A percentile compares a stretch with the other conserved stretches of the same genome.
These are phyloP conservation scores for Drosophila diplacantha DNA, from an alignment of 2,888 invertebrate genomes.

Conservation along the genomic window DNA sequence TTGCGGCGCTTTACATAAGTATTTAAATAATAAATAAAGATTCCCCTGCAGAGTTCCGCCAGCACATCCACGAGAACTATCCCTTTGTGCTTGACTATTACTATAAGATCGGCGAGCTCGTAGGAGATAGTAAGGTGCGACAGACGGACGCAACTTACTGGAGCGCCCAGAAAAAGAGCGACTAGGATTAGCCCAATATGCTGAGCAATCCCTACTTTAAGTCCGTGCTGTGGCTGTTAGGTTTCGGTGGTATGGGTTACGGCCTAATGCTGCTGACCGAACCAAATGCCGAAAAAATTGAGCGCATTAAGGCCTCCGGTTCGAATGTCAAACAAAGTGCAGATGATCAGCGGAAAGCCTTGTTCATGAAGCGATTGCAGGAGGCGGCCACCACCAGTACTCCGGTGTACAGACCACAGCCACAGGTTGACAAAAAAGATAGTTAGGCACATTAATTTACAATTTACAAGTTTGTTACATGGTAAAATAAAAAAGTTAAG, in stretches of 20 bases:
- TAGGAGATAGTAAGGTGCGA: constrained; percentile 79
- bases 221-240: constrained; percentile 81
- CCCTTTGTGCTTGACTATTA: constrained; percentile 83
- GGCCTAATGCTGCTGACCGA: constrained; percentile 80
- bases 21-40: constrained; percentile 1
- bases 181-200: constrained; percentile 69
- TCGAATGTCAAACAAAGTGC: constrained; percentile 44
- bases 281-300: constrained; percentile 78
- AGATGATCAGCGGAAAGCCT: constrained; percentile 68
- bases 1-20: constrained; percentile 49
- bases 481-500: constrained; percentile 30
- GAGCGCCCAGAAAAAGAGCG: constrained; percentile 72
- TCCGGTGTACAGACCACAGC: constrained; percentile 56
- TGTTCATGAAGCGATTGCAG: constrained; percentile 72
- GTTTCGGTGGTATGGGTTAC: constrained; percentile 82
- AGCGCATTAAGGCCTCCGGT: constrained; percentile 64
- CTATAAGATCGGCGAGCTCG: constrained; percentile 83
- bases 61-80: constrained; percentile 83
- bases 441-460: constrained; percentile 28
- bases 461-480: constrained; percentile 27
- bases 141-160: constrained; percentile 81
- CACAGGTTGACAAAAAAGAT: constrained; percentile 46
- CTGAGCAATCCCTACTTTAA: constrained; percentile 75
- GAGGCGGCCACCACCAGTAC: constrained; percentile 58
- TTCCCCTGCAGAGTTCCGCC: constrained; percentile 83